A percentile compares a stretch with the other conserved stretches of the same genome.
Evolutionary conservation across 1,140 invertebrate genomes (phyloP).

Genomic region (Rhyzopertha dominica): DNA sequence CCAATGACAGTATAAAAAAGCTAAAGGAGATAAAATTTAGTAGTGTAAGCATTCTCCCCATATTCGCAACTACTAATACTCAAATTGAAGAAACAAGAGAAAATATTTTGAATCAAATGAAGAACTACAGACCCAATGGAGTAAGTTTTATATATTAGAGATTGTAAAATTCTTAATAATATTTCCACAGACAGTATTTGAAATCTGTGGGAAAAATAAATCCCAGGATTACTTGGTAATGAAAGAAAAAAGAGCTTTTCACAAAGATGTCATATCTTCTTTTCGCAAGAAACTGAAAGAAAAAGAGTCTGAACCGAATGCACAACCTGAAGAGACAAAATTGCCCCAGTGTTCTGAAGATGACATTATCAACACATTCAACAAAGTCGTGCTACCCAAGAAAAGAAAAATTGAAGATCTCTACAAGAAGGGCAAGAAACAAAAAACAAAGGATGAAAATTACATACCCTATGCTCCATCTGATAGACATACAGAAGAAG

Average conservation of each 20-base stretch:
- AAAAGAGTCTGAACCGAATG: slow-evolving; percentile 34
- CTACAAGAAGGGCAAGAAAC: slow-evolving; percentile 54
- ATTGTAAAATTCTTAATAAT: not conserved
- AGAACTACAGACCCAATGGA: slow-evolving; percentile 75
- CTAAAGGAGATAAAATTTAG: slow-evolving; percentile 62
- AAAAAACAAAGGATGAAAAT: slow-evolving; percentile 63
- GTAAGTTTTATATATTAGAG: slow-evolving; percentile 53
- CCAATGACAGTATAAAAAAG: slow-evolving; percentile 80
- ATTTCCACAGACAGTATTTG: slow-evolving; percentile 84
- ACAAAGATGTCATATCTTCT: slow-evolving; percentile 56
- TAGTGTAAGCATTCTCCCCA: slow-evolving; percentile 54
- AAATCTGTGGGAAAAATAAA: slow-evolving; percentile 78
- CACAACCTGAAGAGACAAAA: slow-evolving; percentile 25
- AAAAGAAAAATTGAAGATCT: slow-evolving; percentile 55
- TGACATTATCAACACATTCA: slow-evolving; percentile 41
- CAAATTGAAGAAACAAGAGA: slow-evolving; percentile 40
- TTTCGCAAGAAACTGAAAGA: slow-evolving; percentile 48
- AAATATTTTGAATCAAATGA: slow-evolving; percentile 70
- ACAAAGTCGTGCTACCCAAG: slow-evolving; percentile 53
- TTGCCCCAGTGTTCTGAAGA: slow-evolving; percentile 32
- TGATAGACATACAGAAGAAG: slow-evolving; percentile 84
- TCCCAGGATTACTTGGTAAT: slow-evolving; percentile 65
- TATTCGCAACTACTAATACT: slow-evolving; percentile 46
- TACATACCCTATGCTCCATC: slow-evolving; percentile 82
- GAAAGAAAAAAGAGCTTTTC: slow-evolving; percentile 64